Evolutionary conservation across 1,140 invertebrate genomes (phyloP), one percentile per base, ranked within the genome.

Genomic region (Drosophila micromelanica): DNA sequence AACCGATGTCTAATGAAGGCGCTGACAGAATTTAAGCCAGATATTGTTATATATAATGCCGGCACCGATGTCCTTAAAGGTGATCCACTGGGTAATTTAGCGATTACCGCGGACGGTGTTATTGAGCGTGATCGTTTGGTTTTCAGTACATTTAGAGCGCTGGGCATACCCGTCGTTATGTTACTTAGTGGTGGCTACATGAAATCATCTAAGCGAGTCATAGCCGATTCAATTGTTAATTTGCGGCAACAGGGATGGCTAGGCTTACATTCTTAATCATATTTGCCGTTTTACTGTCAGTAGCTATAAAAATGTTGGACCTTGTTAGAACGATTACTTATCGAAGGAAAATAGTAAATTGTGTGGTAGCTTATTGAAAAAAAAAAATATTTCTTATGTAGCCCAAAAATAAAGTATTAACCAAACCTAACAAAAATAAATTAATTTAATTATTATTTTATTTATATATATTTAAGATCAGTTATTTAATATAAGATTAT

Each of bases 101-200:
- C 93, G 2, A 94, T 98, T 20, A 94, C 95, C 52, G 92, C 95
- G 73, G 89, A 93, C 94, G 97, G 96, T 13, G 95, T 98, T 17
- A 95, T 98, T 49, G 92, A 95, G 89, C 93, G 97, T 72, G 97
- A 98, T 91, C 95, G 97, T 92, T 93, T 97, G 30, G 96, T 98
- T 3, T 98, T 98, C 90, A 92, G 94, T 69, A 94, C 94, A 73
- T 96, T 95, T 38, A 93, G 94, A 61, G 71, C 94, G 5, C 86
- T 93, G 12, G 90, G 93, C 9, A 95, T 97, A 70, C 97, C 97
- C 1, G 95, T 98, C 45, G 94, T 97, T 1, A 98, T 98, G 97
- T 89, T 98, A 13, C 97, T 97, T 0, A 97, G 96, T 90, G 97
- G 97, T 7, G 97, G 97, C 1, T 98, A 98, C 92, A 93, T 95